These are phyloP conservation scores for Crotalus tigris DNA, from an alignment of 2,113 vertebrate species.

Conservation along the genomic window DNA sequence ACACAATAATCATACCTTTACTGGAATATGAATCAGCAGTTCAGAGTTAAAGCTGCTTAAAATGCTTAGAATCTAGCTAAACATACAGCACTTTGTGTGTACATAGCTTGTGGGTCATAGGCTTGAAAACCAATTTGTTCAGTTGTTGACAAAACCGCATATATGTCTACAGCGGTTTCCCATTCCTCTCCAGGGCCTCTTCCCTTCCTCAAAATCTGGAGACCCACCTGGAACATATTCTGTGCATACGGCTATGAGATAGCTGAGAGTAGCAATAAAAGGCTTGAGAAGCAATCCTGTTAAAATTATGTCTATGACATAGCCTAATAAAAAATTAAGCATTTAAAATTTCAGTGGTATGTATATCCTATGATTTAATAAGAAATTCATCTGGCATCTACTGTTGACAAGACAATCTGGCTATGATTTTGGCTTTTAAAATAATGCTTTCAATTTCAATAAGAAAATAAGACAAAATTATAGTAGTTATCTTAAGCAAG, in stretches of 20 bases:
- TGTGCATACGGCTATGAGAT: background rate
- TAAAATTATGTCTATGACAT: background rate
- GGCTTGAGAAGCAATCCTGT: no score
- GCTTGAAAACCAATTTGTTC: background rate
- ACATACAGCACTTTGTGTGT: background rate
- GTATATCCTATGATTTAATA: fast-evolving
- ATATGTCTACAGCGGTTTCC: background rate
- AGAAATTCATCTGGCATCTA: background rate
- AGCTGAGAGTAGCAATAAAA: no score
- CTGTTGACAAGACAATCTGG: background rate
- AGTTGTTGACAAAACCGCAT: background rate
- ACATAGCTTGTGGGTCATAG: background rate
- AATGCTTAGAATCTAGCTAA: background rate
- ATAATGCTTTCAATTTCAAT: slow-evolving; percentile 1
- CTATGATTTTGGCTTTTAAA: background rate
- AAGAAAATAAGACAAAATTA: slow-evolving; percentile 39
- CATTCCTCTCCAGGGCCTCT: background rate
- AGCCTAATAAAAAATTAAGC: background rate
- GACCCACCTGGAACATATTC: background rate
- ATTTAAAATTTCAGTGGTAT: background rate
- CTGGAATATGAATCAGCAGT: background rate
- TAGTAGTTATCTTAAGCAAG: slow-evolving; percentile 34
- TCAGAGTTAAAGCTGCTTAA: background rate
- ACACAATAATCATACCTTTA: background rate
- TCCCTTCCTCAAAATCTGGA: background rate